phyloP scores from a whole-genome alignment of 2,888 invertebrate genomes.

The Hydrotaea diabolus region DNA sequence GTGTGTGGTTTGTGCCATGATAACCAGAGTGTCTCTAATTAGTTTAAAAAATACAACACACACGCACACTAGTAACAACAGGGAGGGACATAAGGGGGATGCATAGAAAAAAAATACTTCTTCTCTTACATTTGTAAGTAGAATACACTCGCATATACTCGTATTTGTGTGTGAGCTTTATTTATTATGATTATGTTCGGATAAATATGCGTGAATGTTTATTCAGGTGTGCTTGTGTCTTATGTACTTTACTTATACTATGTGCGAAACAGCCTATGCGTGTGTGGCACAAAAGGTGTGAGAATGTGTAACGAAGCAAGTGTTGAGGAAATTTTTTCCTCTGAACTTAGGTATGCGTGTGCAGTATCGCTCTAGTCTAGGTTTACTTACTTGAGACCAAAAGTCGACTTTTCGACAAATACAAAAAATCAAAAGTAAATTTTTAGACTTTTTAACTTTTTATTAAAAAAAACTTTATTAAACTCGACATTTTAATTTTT shows the following conservation, averaged over 20 bases:
- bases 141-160: no score
- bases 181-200: not conserved
- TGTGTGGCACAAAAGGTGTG: constrained; percentile 29
- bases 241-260: no score
- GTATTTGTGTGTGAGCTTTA: not conserved
- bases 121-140: no score
- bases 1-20: constrained; percentile 17
- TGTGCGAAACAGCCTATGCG: no score
- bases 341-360: not conserved
- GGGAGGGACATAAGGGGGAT: not conserved
- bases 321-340: constrained; percentile 6
- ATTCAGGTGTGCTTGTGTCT: not conserved
- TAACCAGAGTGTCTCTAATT: constrained; percentile 28
- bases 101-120: no score
- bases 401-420: no score
- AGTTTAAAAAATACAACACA: constrained; percentile 16
- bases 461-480: no score
- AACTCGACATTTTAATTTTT: no score
- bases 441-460: no score
- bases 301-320: constrained; percentile 48
- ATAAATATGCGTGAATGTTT: not conserved
- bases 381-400: no score
- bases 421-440: no score
- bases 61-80: not conserved
- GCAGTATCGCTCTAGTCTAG: not conserved